Evolutionary conservation across 2,888 invertebrate genomes (phyloP).

Genomic region (Amblyjoppa proteus): DNA sequence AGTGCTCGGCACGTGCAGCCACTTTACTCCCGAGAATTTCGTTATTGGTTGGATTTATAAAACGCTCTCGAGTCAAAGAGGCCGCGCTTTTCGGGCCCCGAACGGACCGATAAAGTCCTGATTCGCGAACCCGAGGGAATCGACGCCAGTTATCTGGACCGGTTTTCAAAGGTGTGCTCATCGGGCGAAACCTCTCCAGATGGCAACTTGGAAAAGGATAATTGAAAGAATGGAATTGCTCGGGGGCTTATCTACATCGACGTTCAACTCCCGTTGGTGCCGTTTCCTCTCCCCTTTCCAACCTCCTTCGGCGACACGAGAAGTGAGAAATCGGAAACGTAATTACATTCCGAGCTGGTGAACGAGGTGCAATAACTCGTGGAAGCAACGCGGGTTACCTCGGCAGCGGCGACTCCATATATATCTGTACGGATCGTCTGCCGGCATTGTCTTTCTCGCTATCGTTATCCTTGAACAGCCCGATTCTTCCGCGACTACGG

Average conservation of each 20-base stretch:
- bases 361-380: constrained; percentile 62
- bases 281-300: constrained; percentile 4
- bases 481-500: not conserved
- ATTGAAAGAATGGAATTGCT: constrained; percentile 47
- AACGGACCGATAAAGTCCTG: not conserved
- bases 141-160: not conserved
- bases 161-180: not conserved
- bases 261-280: constrained; percentile 30
- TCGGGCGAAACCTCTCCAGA: not conserved
- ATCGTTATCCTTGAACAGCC: not conserved
- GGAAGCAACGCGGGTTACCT: constrained; percentile 29
- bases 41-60: not conserved
- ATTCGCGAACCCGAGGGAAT: not conserved
- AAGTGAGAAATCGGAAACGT: constrained; percentile 65
- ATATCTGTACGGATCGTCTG: constrained; percentile 8
- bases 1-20: not conserved
- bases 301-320: constrained; percentile 32
- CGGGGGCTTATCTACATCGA: constrained; percentile 43
- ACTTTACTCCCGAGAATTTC: not conserved
- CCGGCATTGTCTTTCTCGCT: constrained; percentile 16
- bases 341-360: constrained; percentile 64
- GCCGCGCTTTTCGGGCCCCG: not conserved
- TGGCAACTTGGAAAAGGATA: constrained; percentile 32
- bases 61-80: not conserved
- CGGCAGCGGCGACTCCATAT: not conserved